These are phyloP conservation scores for Pelodiscus sinensis DNA, from an alignment of 2,113 vertebrate genomes.

Conservation along the genomic window DNA sequence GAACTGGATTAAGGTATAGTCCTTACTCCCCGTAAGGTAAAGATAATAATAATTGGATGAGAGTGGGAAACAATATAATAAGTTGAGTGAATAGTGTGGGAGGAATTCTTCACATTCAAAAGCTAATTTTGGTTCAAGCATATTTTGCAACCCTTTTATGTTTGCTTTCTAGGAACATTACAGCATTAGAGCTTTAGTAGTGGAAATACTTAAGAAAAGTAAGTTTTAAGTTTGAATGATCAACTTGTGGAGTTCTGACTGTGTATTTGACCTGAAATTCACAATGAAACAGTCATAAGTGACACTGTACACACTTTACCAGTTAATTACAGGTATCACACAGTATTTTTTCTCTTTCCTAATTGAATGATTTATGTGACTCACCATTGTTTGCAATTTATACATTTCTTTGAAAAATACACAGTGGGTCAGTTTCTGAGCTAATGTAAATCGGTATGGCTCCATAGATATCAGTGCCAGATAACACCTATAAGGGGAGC, in stretches of 20 bases:
- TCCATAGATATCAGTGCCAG: background rate
- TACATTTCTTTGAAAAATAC: background rate
- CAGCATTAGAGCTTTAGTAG: background rate
- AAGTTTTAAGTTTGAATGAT: background rate
- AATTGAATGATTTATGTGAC: background rate
- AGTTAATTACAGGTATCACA: background rate
- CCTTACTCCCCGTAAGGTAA: background rate
- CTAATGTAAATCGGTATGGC: background rate
- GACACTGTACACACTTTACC: fast-evolving
- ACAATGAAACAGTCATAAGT: background rate
- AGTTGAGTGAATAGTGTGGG: background rate
- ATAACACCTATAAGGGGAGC: background rate
- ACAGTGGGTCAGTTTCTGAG: background rate
- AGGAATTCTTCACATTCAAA: background rate
- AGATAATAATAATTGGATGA: background rate
- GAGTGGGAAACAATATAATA: background rate
- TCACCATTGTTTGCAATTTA: background rate
- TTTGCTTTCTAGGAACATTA: background rate
- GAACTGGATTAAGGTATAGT: background rate
- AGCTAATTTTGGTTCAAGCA: background rate
- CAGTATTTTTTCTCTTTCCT: background rate
- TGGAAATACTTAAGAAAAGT: fast-evolving
- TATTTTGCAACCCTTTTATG: background rate
- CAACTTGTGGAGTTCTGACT: background rate
- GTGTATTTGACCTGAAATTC: background rate